Evolutionary conservation across 2,888 invertebrate species (phyloP).

Genomic region (Epiblema foenella): DNA sequence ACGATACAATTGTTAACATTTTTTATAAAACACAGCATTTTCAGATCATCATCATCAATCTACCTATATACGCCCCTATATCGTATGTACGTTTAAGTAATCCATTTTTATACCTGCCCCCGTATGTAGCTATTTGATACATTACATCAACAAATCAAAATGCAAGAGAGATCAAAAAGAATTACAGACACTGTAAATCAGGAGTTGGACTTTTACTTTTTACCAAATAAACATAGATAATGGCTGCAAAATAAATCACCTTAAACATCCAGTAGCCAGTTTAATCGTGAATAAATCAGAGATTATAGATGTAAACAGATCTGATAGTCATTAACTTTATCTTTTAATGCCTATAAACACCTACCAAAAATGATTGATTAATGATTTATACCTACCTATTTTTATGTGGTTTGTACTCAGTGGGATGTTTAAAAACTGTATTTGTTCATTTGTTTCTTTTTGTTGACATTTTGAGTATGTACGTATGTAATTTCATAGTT

Average conservation of each 20-base stretch:
- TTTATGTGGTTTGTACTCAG: background rate
- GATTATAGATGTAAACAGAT: conserved; percentile 27
- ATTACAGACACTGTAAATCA: conserved; percentile 26
- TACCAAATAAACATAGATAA: conserved; percentile 25
- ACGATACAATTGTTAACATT: too few species aligned
- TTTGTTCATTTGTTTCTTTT: too few species aligned
- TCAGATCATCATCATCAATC: too few species aligned
- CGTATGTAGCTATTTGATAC: background rate
- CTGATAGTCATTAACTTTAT: conserved; percentile 28
- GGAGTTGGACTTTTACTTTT: conserved; percentile 18
- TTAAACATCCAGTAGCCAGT: background rate
- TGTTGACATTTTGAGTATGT: background rate
- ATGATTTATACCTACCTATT: background rate
- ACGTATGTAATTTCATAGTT: too few species aligned
- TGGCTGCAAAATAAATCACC: conserved; percentile 26
- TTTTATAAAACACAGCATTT: too few species aligned
- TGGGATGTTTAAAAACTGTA: background rate
- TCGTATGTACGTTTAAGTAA: too few species aligned
- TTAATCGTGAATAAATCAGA: conserved; percentile 25
- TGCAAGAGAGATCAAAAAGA: background rate
- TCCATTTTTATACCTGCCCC: too few species aligned
- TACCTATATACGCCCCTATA: too few species aligned
- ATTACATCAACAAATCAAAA: conserved; percentile 7
- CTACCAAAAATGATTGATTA: conserved; percentile 9
- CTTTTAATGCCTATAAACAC: conserved; percentile 31